Base-by-base conservation (phyloP, 2,113 vertebrate species). In the Talpa occidentalis region DNA sequence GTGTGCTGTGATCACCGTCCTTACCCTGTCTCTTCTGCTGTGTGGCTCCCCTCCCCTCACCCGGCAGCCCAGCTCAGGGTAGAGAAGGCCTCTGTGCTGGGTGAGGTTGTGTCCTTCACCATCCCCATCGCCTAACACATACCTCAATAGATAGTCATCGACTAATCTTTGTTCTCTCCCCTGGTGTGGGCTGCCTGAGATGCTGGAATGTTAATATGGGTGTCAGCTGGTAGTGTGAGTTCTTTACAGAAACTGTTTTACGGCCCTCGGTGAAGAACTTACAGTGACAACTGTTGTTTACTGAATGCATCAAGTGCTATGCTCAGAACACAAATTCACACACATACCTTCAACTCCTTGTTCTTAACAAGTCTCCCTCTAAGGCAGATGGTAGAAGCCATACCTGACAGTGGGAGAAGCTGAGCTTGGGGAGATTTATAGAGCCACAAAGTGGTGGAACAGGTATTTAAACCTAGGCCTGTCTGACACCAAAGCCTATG, bases 261-360 rank as follows among this genome's bases (percentile, higher is more conserved):
- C 12, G 67, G 52, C 60, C 47, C 77, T 82, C 22, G 22, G n/a
- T 70, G 42, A 52, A 79, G 30, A 47, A 80, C 88, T 88, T 92
- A 54, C n/a, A 93, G 82, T 80, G 86, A 56, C 32, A 91, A 44
- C 82, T 86, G 24, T 72, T 90, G 15, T 93, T 85, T 95, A 93
- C 59, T 54, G 79, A 83, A 28, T 62, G 78, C 37, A 66, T 66
- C 32, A 44, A 9, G 40, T 70, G 72, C 22, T 35, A n/a, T 32
- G 35, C 35, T 91, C 22, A 93, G 78, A 72, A 35, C 21, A 59
- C 73, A 79, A 8, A 47, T 44, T 32, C 21, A 54, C 12, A 24
- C 42, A 8, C 54, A 19, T 40, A 2, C 42, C 32, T 30, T 69
- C 78, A 70, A 19, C 74, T 70, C 70, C 59, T 62, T 81, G 49